Base-by-base conservation (phyloP, 2,113 vertebrate genomes). In the Platysternon megacephalum region DNA sequence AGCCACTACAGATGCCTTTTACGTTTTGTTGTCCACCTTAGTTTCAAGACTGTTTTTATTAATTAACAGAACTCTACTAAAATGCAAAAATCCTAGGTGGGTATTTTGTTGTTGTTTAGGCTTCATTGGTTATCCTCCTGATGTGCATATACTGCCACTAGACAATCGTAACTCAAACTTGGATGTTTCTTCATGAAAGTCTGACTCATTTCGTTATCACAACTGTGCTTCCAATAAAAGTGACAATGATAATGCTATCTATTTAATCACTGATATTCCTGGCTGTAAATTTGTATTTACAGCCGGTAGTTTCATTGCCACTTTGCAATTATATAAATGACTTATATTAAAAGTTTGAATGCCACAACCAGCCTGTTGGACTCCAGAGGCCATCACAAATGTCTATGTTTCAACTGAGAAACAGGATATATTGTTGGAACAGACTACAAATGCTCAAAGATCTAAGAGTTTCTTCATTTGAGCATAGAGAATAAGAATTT, bases 391-490 rank as follows among this genome's bases (percentile, higher is more conserved):
- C 13, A 79, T 72, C 48, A 79, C 86, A 81, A 95, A 87, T 68
- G 83, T 16, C 55, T 42, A 28, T 1, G 0, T 88, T 80, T 85
- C 58, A 87, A 14, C 14, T 85, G 42, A 93, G 56, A 92, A 95
- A 83, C 3, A 86, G 26, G 81, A 76, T 61, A 81, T 39, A 12
- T 26, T 91, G 81, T 87, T 95, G n/a, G 79, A 81, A 94, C 24
- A 58, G 81, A 95, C 84, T 87, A 65, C 79, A 94, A 91, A 68
- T 42, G 48, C n/a, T 35, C 84, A 76, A 95, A 92, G 65, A 85
- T 52, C 10, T 86, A 84, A 24, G 8, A 8, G 19, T 92, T 95
- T 88, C 87, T 97, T 94, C 89, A 90, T 94, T 94, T 93, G 13
- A 91, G 78, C 80, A 89, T 35, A 80, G 35, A 83, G 49, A 83